Base-by-base conservation (phyloP, 2,888 invertebrate species). In the Acleris emargana region DNA sequence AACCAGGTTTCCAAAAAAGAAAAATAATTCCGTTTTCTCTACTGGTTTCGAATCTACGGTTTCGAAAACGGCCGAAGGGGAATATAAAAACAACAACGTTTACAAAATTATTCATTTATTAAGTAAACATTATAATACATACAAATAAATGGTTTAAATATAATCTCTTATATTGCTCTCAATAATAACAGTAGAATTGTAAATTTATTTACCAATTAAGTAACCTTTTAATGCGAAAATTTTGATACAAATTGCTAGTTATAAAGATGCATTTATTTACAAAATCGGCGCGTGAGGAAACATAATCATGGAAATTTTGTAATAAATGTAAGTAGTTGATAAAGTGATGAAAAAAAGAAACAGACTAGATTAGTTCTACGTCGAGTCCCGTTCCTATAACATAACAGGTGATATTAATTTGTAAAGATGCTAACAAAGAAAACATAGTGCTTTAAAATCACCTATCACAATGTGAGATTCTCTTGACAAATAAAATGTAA, bases 321-420 rank as follows among this genome's bases (percentile, higher is more conserved):
- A 13, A 38, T 38, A 38, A 13, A 38, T 13, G 11, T 13, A 38
- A 4, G 11, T 13, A 38, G 49, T 59, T 51, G n/a, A 59, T 57
- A 60, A 64, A 67, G 51, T 52, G 25, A 55, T 62, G 20, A 55
- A 62, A 60, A 68, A 20, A 71, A 73, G 73, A 81, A 83, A 85
- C 74, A 90, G 91, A 91, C 91, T 91, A 91, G 91, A 91, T 88
- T 88, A 91, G 89, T 88, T 89, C 88, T 81, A 84, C 87, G 84
- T 81, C 82, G 82, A 87, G 85, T 74, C 83, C 72, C 77, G 78
- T 16, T 58, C 54, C 43, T 59, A 18, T 16, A 45, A 6, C 17
- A 43, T 43, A n/a, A 13, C 1, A 5, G 5, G 45, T 45, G 7
- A 45, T 6, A 16, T n/a, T 45, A 17, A n/a, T 32, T 32, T 11